Base-by-base conservation (phyloP, 2,888 invertebrate species). In the Sinentomon sp. region DNA sequence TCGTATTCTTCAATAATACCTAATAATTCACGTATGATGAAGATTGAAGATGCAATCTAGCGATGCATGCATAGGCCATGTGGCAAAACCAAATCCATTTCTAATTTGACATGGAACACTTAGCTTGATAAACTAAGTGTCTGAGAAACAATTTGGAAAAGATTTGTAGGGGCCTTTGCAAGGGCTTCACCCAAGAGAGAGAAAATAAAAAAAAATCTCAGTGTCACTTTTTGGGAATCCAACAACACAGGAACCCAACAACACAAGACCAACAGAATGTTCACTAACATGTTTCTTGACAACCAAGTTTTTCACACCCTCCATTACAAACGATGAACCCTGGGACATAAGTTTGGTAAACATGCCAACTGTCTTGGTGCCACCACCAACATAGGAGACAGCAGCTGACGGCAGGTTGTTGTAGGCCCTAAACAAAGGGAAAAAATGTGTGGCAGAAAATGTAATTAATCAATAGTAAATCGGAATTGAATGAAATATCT, bases 261-360 rank as follows among this genome's bases (percentile, higher is more conserved):
- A n/a, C n/a, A n/a, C n/a, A n/a, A n/a, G n/a, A n/a, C n/a, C n/a
- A n/a, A n/a, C 4, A 21, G 10, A 18, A 12, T n/a, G n/a, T n/a
- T 3, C n/a, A 64, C 71, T 66, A 53, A 80, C 82, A 58, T 97
- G 92, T 59, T 80, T 73, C 56, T 97, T 97, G 6, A 97, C 82
- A 13, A 94, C 94, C 46, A 97, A 66, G 61, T 97, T 99, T 56
- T 92, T 87, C 1, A 94, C 92, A 22, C 92, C 97, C 55, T 99
- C 97, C 92, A 97, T 97, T 1, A 97, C 89, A 53, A 97, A 92
- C 21, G 83, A 82, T 0, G 92, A 94, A 16, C 92, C 89, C 51
- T 92, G 87, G 6, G 78, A 78, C 46, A 97, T 78, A 34, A 97
- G 62, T 55, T 94, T 97, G 6, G 87, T 85, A 56, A 97, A 92